Conservation (phyloP, 2,888 invertebrate species). For the Noctua fimbriata region DNA sequence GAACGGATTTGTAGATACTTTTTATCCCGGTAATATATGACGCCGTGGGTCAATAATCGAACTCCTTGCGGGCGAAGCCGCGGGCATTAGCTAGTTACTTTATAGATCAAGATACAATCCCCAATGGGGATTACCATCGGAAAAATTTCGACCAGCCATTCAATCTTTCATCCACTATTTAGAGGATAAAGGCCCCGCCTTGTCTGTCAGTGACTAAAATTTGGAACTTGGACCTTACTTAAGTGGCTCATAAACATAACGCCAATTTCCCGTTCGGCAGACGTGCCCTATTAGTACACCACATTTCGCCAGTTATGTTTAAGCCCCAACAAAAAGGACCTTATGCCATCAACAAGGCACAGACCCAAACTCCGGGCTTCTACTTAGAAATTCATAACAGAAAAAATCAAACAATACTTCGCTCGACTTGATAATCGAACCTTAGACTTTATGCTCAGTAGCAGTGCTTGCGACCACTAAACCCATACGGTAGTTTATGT, state of each 20-base stretch:
- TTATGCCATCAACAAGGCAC: not conserved
- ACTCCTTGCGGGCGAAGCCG: no score
- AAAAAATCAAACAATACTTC: not conserved
- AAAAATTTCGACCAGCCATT: not conserved
- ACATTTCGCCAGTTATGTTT: not conserved
- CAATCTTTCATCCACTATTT: not conserved
- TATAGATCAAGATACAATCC: not conserved
- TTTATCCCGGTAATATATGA: no score
- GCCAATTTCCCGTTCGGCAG: not conserved
- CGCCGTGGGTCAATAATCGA: no score
- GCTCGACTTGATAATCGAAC: not conserved
- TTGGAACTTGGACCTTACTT: not conserved
- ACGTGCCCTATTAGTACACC: not conserved
- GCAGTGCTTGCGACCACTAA: not conserved
- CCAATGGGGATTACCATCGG: not conserved
- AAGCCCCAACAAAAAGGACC: not conserved
- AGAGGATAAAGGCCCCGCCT: not conserved
- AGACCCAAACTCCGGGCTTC: not conserved
- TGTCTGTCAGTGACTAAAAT: not conserved
- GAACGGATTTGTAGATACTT: no score
- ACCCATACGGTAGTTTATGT: not conserved
- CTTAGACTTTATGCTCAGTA: not conserved
- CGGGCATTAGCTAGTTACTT: not conserved
- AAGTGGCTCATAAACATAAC: not conserved
- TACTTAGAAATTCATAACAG: not conserved